These are phyloP conservation scores for Pomatorhinus ruficollis DNA, from an alignment of 2,113 vertebrate species.

Conservation along the genomic window DNA sequence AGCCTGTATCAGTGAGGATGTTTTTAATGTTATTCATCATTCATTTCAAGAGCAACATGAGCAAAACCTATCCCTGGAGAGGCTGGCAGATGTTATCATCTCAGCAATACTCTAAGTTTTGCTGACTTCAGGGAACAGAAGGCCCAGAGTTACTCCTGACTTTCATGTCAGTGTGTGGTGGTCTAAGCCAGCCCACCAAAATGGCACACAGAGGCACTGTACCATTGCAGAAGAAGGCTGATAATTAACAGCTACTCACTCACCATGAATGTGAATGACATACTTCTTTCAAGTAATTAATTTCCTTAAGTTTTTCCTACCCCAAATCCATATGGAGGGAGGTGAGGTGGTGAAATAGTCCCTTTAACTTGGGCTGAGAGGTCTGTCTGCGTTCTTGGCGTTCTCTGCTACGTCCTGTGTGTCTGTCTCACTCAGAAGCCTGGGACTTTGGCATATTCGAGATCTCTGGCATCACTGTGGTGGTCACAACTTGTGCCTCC, in stretches of 20 bases:
- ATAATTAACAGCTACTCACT: neutral
- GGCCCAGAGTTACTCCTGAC: neutral
- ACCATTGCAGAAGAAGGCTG: neutral
- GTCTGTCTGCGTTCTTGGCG: neutral
- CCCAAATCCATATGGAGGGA: neutral
- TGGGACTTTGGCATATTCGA: neutral
- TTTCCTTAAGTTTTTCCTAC: neutral
- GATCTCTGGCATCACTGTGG: neutral
- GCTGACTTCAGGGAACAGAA: conserved; percentile 29
- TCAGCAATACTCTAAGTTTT: conserved; percentile 15
- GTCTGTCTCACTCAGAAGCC: neutral
- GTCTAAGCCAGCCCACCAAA: neutral
- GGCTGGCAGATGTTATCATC: conserved; percentile 22
- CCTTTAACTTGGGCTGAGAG: neutral
- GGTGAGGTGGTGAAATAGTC: neutral
- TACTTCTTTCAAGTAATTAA: neutral
- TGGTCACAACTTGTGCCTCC: neutral
- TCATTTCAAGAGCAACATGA: neutral
- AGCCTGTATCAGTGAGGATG: neutral
- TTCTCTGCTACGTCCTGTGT: neutral
- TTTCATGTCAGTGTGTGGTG: neutral
- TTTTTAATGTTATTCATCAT: conserved; percentile 20
- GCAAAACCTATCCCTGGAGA: conserved; percentile 13
- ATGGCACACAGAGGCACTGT: neutral
- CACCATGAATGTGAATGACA: neutral